phyloP scores from a whole-genome alignment of 2,888 invertebrate genomes.

The Gisinianus flammeolus region DNA sequence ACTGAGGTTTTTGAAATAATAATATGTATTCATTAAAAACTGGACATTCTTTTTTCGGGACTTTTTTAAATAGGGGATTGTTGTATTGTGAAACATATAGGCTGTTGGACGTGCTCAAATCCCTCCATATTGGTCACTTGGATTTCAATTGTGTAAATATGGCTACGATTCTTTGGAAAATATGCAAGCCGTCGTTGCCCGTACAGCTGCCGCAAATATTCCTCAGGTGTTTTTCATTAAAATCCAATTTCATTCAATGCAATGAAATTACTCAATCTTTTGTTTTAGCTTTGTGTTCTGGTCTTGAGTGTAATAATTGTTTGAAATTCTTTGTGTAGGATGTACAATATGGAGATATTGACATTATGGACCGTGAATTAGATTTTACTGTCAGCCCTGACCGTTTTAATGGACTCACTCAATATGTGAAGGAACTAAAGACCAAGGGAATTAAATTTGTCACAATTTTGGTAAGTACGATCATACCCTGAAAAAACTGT shows the following conservation, averaged over 20 bases:
- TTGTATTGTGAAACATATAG: constrained; percentile 28
- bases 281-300: no score
- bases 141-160: constrained; percentile 80
- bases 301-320: neutral
- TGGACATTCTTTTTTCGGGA: neutral
- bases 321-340: constrained; percentile 36
- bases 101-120: constrained; percentile 75
- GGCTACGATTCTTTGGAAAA: constrained; percentile 72
- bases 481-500: neutral
- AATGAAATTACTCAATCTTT: no score
- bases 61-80: no score
- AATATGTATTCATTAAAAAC: neutral
- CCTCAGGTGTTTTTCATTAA: constrained; percentile 68
- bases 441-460: constrained; percentile 62
- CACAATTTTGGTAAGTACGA: constrained; percentile 43
- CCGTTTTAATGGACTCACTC: constrained; percentile 70
- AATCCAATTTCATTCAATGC: no score
- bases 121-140: constrained; percentile 87
- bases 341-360: constrained; percentile 57
- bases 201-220: constrained; percentile 74
- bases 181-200: constrained; percentile 71
- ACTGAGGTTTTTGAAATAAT: constrained; percentile 62
- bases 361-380: constrained; percentile 65
- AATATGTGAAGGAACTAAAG: constrained; percentile 72
- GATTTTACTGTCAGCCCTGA: constrained; percentile 76